A percentile compares a stretch with the other conserved stretches of the same genome.
Evolutionary conservation across 1,140 invertebrate species (phyloP).

Genomic region (Asbolus verrucosus): DNA sequence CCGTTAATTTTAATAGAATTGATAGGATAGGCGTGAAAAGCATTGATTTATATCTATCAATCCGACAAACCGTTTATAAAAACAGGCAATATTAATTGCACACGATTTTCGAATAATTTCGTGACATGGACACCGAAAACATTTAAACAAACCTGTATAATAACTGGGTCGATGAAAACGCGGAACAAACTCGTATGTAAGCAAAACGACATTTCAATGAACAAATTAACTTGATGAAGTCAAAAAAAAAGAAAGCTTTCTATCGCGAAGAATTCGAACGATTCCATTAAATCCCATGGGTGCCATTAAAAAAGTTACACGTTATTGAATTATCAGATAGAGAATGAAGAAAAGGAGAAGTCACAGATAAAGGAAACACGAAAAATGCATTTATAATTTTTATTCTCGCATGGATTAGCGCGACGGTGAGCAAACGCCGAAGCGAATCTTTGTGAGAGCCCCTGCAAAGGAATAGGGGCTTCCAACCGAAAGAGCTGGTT

Average conservation of each 20-base stretch:
- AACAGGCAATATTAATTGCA: not conserved
- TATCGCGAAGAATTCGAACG: not conserved
- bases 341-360: not conserved
- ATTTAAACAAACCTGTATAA: not conserved
- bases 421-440: constrained; percentile 24
- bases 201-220: too few relatives aligned
- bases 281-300: constrained; percentile 39
- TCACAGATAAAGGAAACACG: constrained; percentile 36
- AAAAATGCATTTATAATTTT: constrained; percentile 52
- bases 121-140: not conserved
- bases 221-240: too few relatives aligned
- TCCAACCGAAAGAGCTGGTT: constrained; percentile 37
- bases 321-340: constrained; percentile 47
- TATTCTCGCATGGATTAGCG: constrained; percentile 48
- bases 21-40: not conserved
- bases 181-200: too few relatives aligned
- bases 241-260: too few relatives aligned
- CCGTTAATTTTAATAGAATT: constrained; percentile 1
- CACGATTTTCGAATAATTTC: not conserved
- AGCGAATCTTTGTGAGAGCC: constrained; percentile 40
- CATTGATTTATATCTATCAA: not conserved
- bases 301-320: constrained; percentile 45
- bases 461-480: constrained; percentile 39
- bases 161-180: not conserved
- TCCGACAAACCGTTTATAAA: not conserved